Evolutionary conservation across 64 coral and sea anemone species (phyloP).

Genomic region (Montipora cactus): DNA sequence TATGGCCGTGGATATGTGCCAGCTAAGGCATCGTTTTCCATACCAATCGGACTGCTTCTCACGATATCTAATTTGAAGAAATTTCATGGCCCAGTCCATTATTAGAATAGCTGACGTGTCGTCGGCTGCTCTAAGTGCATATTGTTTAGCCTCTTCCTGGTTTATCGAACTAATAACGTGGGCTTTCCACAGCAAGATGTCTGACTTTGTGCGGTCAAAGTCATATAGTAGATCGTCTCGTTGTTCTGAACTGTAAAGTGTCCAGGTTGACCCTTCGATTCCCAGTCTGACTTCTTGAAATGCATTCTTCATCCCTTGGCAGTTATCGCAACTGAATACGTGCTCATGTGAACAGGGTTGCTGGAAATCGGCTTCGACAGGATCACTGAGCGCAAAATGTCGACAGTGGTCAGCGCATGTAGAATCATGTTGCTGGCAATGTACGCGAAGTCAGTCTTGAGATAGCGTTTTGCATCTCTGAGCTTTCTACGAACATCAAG

Average conservation of each 20-base stretch:
- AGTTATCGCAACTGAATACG: constrained; percentile 20
- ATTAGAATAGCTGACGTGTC: background rate
- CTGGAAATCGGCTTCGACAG: constrained; percentile 8
- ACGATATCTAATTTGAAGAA: constrained; percentile 34
- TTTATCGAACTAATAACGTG: background rate
- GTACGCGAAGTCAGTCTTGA: constrained; percentile 74
- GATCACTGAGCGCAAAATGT: constrained; percentile 64
- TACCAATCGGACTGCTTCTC: constrained; percentile 58
- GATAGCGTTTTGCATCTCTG: constrained; percentile 49
- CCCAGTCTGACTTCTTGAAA: constrained; percentile 54
- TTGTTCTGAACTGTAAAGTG: constrained; percentile 41
- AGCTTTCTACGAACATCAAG: constrained; percentile 35
- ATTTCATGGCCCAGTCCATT: background rate
- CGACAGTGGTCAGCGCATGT: constrained; percentile 69
- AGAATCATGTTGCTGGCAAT: constrained; percentile 65
- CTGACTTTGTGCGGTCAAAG: constrained; percentile 1
- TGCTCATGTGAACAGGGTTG: constrained; percentile 57
- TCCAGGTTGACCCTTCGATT: constrained; percentile 41
- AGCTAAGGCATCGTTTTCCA: constrained; percentile 9
- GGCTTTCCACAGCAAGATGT: background rate
- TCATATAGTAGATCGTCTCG: constrained; percentile 51
- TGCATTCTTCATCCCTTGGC: constrained; percentile 39
- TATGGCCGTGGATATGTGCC: constrained; percentile 47
- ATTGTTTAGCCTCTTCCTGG: background rate
- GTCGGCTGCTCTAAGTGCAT: background rate